Evolutionary conservation across 1,140 invertebrate species (phyloP).

Genomic region (Colletes gigas): DNA sequence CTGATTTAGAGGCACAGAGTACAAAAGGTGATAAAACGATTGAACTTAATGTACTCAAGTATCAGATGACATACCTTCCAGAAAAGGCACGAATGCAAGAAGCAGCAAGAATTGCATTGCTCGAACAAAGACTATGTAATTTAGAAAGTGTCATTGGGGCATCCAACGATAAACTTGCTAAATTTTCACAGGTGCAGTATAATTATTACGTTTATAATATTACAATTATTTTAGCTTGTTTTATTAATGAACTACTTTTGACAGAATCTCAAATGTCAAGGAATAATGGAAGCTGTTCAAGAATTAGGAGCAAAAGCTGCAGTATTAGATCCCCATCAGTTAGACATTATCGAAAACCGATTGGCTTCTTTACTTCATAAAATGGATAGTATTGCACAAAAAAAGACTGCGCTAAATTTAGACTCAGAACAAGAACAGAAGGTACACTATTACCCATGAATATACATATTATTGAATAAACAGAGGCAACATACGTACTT

Average conservation of each 20-base stretch:
- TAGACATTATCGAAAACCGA: slow-evolving; percentile 91
- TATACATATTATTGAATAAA: slow-evolving; percentile 15
- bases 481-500: neutral
- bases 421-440: slow-evolving; percentile 91
- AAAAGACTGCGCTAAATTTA: slow-evolving; percentile 83
- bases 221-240: neutral
- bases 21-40: slow-evolving; percentile 40
- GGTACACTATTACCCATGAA: slow-evolving; percentile 74
- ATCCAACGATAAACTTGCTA: slow-evolving; percentile 71
- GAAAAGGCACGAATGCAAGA: slow-evolving; percentile 76
- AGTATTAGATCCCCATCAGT: slow-evolving; percentile 89
- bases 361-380: slow-evolving; percentile 87
- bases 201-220: neutral
- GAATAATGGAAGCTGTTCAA: slow-evolving; percentile 87
- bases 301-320: slow-evolving; percentile 88
- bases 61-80: slow-evolving; percentile 78
- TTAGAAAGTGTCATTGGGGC: slow-evolving; percentile 76
- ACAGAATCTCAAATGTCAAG: slow-evolving; percentile 72
- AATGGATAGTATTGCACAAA: slow-evolving; percentile 89
- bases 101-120: slow-evolving; percentile 67
- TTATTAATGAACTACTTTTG: neutral
- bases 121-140: slow-evolving; percentile 76
- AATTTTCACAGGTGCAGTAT: slow-evolving; percentile 72
- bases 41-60: slow-evolving; percentile 71
- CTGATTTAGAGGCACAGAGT: slow-evolving; percentile 8